Conservation (phyloP, 2,888 invertebrate genomes). For the Acronicta leporina region DNA sequence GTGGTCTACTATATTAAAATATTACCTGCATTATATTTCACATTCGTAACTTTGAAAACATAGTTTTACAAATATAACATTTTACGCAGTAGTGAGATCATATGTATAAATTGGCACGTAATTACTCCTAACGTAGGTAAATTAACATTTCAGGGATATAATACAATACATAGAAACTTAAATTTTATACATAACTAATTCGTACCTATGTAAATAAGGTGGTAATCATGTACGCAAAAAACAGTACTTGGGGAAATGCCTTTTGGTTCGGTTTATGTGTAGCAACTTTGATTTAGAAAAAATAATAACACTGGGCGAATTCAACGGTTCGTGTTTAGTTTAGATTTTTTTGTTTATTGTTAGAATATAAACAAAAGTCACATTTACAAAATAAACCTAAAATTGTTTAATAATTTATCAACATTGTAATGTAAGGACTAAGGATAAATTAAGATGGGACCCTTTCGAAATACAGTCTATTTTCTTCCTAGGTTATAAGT, state of each 20-base stretch:
- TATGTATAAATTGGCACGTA: slow-evolving; percentile 53
- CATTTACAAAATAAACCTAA: slow-evolving; percentile 2
- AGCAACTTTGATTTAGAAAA: neutral
- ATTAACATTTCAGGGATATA: slow-evolving; percentile 11
- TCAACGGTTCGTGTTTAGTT: neutral
- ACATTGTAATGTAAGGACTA: neutral
- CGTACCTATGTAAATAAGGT: neutral
- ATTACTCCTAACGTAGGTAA: slow-evolving; percentile 43
- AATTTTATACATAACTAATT: slow-evolving; percentile 21
- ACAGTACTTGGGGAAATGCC: neutral
- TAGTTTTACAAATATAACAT: slow-evolving; percentile 45
- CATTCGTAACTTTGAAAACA: slow-evolving; percentile 39
- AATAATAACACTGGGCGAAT: neutral
- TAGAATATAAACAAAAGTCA: slow-evolving; percentile 1
- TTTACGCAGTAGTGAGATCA: slow-evolving; percentile 55
- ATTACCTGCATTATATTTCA: slow-evolving; percentile 48
- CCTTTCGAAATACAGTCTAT: neutral
- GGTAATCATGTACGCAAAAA: neutral
- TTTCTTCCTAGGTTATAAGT: neutral
- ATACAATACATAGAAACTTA: slow-evolving; percentile 19
- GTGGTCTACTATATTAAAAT: slow-evolving; percentile 15
- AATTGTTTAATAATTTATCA: neutral
- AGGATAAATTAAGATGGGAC: neutral
- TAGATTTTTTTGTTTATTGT: neutral
- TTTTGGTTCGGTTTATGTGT: neutral